Percentiles rank a stretch among this genome's conserved stretches.
Evolutionary conservation across 2,797 vertebrate species (phyloP).

Genomic region (Epinephelus malabaricus): DNA sequence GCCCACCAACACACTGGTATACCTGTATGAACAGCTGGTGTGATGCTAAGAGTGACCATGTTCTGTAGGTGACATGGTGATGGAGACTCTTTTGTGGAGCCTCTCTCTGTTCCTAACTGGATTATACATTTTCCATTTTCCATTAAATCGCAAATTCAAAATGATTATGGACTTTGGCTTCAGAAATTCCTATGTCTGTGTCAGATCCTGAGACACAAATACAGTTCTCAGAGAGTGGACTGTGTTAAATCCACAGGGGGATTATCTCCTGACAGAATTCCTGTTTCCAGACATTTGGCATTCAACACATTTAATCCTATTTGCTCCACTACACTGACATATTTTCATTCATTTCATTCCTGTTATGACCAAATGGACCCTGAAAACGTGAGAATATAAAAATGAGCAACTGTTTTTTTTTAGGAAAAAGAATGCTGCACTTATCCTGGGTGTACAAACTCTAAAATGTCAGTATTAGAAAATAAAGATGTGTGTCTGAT

Average conservation of each 20-base stretch:
- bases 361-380: slow-evolving; percentile 77
- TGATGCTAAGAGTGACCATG: background rate
- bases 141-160: slow-evolving; percentile 26
- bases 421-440: slow-evolving; percentile 75
- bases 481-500: background rate
- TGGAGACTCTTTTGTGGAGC: background rate
- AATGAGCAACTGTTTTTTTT: slow-evolving; percentile 33
- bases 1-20: background rate
- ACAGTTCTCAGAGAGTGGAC: slow-evolving; percentile 72
- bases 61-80: background rate
- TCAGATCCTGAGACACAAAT: slow-evolving; percentile 70
- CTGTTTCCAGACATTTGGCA: slow-evolving; percentile 88
- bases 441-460: slow-evolving; percentile 28
- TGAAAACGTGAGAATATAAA: slow-evolving; percentile 71
- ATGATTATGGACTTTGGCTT: slow-evolving; percentile 23
- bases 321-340: slow-evolving; percentile 90
- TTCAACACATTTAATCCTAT: slow-evolving; percentile 91
- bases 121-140: background rate
- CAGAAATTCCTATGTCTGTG: slow-evolving; percentile 58
- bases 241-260: slow-evolving; percentile 81
- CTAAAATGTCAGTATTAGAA: background rate
- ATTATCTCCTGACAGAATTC: slow-evolving; percentile 88
- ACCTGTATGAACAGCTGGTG: background rate
- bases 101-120: background rate
- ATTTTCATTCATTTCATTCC: slow-evolving; percentile 89